Evolutionary conservation across 2,888 invertebrate species (phyloP).

Genomic region (Calephelis perditalis): DNA sequence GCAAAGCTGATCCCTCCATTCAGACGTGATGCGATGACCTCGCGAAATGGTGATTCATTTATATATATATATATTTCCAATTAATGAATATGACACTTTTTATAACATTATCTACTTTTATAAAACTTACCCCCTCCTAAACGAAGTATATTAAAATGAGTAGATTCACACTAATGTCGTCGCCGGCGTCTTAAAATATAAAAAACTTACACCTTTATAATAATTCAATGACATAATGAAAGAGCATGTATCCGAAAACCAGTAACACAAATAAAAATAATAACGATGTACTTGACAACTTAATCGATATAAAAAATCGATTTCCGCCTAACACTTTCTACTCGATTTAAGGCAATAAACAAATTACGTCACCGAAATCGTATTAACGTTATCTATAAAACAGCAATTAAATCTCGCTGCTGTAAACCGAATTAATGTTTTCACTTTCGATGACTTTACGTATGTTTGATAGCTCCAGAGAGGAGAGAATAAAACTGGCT

Average conservation of each 20-base stretch:
- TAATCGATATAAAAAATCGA: conserved; percentile 13
- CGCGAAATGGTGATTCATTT: too few species aligned
- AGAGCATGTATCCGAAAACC: not conserved
- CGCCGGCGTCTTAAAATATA: too few species aligned
- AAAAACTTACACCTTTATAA: too few species aligned
- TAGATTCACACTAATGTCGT: too few species aligned
- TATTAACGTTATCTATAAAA: conserved; percentile 53
- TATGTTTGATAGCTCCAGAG: not conserved
- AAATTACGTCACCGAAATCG: conserved; percentile 46
- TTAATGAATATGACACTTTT: too few species aligned
- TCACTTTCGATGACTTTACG: conserved; percentile 36
- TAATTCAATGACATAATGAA: too few species aligned
- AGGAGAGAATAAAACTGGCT: not conserved
- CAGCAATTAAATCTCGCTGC: conserved; percentile 51
- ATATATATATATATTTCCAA: too few species aligned
- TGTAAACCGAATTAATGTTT: conserved; percentile 55
- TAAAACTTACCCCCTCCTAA: too few species aligned
- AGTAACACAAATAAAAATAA: conserved; percentile 6
- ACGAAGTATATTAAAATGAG: too few species aligned
- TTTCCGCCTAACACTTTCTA: conserved; percentile 41
- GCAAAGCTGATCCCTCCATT: too few species aligned
- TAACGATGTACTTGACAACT: conserved; percentile 11
- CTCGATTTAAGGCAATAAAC: conserved; percentile 41
- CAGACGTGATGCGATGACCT: too few species aligned
- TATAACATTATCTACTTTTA: too few species aligned